These are phyloP conservation scores for Calycopis cecrops DNA, from an alignment of 1,140 invertebrate species.

Conservation along the genomic window DNA sequence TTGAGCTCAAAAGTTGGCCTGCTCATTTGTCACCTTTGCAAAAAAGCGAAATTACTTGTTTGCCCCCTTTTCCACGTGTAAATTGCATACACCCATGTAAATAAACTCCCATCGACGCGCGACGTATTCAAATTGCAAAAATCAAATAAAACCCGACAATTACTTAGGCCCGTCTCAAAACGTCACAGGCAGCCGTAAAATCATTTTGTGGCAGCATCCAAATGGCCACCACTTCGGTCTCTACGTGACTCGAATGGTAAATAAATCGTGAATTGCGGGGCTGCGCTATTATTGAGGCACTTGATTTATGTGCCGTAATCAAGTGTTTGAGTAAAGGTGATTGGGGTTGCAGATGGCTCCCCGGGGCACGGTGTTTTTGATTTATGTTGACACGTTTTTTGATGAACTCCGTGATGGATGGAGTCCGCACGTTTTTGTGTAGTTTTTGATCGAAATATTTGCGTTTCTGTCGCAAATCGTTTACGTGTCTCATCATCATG, in stretches of 20 bases:
- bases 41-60: too few species aligned
- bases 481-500: too few species aligned
- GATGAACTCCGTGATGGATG: conserved; percentile 3
- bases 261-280: conserved; percentile 48
- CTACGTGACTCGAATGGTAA: conserved; percentile 54
- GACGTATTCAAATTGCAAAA: too few species aligned
- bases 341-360: conserved; percentile 8
- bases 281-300: conserved; percentile 46
- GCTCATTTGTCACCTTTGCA: too few species aligned
- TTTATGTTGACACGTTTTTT: conserved; percentile 17
- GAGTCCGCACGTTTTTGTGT: neutral
- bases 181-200: conserved; percentile 36
- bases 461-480: neutral
- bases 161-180: conserved; percentile 38
- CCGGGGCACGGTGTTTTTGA: conserved; percentile 7
- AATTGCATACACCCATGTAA: too few species aligned
- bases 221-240: conserved; percentile 34
- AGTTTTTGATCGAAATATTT: too few species aligned
- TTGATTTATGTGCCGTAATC: conserved; percentile 50
- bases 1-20: too few species aligned
- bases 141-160: conserved; percentile 25
- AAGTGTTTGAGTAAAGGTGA: conserved; percentile 33
- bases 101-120: too few species aligned
- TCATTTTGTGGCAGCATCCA: conserved; percentile 47
- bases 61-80: too few species aligned